Evolutionary conservation across 2,797 vertebrate species (phyloP), one percentile per base, ranked within the genome.

Genomic region (Cetoscarus ocellatus): DNA sequence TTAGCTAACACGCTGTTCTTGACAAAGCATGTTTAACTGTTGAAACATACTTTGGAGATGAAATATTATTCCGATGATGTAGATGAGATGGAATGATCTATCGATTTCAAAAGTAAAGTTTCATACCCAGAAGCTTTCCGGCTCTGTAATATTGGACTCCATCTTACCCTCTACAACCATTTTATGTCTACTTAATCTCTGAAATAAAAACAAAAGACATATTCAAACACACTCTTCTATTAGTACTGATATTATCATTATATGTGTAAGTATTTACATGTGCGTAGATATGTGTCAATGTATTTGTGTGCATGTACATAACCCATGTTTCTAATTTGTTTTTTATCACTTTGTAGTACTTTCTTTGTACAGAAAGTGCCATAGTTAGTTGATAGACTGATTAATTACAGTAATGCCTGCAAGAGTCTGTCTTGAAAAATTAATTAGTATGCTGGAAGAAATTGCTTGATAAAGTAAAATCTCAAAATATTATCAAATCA

Each of bases 141-240:
- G 42, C 77, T 88, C 79, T 8, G 85, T 90, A 61, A 77, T 61
- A 84, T 75, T 86, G 74, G 85, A 44, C n/a, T 91, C 88, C 89
- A 84, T 82, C 79, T 84, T 79, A 81, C 61, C 70, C 13, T 67
- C 59, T 79, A 84, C 70, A 81, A 78, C 36, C 77, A 74, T 83
- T 76, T 42, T 70, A 58, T 67, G 61, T 58, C 38, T 79, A 86
- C 53, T 44, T 87, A 80, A 73, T 69, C 47, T 88, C 86, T 91
- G 89, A 68, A 91, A 91, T 79, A 71, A 61, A 89, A 64, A 79
- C 48, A 87, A 11, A 59, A 72, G 35, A 79, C 0, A 67, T 73
- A 72, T 73, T 35, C 27, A 71, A 74, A 50, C 48, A 51, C 0
- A 0, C 55, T 53, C 11, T 62, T 57, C 19, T 2, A 47, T 51